These are phyloP conservation scores for Cataglyphis hispanica DNA, from an alignment of 1,140 invertebrate species.

Conservation along the genomic window DNA sequence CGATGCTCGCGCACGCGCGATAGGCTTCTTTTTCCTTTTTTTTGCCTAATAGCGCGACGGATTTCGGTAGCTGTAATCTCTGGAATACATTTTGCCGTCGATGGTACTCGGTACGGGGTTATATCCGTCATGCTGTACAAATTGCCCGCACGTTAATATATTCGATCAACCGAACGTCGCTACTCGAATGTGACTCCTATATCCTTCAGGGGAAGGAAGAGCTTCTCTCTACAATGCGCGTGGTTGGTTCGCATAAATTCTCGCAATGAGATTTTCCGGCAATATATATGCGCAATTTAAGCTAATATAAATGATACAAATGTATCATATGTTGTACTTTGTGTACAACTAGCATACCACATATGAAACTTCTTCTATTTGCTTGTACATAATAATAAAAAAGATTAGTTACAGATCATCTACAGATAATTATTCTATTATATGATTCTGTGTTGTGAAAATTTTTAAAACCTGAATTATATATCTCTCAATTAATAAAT, in stretches of 20 bases:
- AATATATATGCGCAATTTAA: conserved; percentile 51
- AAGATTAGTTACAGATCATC: no score
- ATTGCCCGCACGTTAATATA: conserved; percentile 64
- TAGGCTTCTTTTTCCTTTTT: conserved; percentile 29
- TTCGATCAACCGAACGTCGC: conserved; percentile 63
- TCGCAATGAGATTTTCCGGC: conserved; percentile 48
- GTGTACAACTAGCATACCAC: not conserved
- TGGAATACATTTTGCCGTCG: conserved; percentile 56
- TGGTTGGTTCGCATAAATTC: conserved; percentile 56
- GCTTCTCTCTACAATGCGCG: conserved; percentile 44
- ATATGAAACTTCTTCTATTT: not conserved
- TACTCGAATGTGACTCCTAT: conserved; percentile 60
- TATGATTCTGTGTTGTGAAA: not conserved
- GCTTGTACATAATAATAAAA: no score
- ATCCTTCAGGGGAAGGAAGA: conserved; percentile 41
- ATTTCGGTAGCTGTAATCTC: conserved; percentile 56
- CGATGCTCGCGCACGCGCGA: conserved; percentile 3
- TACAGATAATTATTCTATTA: no score
- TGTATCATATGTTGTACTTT: not conserved
- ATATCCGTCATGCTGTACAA: conserved; percentile 61
- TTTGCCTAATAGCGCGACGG: conserved; percentile 53
- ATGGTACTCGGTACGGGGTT: conserved; percentile 52
- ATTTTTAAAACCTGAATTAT: conserved; percentile 9
- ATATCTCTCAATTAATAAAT: not conserved
- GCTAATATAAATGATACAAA: conserved; percentile 40